Percentiles rank a stretch among this genome's conserved stretches.
Conservation (phyloP, 2,113 vertebrate genomes). For the Xenotilapia caudafasciata region DNA sequence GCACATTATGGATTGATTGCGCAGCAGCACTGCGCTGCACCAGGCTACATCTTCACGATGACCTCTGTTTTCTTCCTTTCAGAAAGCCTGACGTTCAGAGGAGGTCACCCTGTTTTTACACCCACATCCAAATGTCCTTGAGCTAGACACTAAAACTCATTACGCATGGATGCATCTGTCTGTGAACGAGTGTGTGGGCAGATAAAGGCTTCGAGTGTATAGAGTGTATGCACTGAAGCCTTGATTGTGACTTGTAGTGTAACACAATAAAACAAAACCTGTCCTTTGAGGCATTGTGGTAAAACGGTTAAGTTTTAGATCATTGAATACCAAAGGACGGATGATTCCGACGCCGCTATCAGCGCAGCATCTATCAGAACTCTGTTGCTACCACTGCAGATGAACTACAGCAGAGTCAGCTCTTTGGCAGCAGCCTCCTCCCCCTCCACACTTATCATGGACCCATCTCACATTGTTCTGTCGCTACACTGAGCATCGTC, state of each 20-base stretch:
- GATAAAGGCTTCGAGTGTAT: not conserved
- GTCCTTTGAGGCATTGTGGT: not conserved
- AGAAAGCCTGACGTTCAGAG: not conserved
- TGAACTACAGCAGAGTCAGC: conserved; percentile 29
- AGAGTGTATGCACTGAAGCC: not conserved
- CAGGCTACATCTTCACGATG: not conserved
- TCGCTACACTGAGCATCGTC: not conserved
- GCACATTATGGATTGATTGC: not conserved
- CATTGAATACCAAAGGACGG: fast-evolving
- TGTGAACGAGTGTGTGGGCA: not conserved
- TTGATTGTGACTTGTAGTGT: not conserved
- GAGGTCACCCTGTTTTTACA: not conserved
- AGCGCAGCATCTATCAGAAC: not conserved
- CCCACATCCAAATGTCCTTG: not conserved
- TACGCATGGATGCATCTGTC: not conserved
- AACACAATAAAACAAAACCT: fast-evolving
- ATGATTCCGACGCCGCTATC: not conserved
- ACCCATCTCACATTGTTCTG: not conserved
- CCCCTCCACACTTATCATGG: not conserved
- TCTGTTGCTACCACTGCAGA: conserved; percentile 31
- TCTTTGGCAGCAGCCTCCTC: not conserved
- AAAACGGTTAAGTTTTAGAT: not conserved
- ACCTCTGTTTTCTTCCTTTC: not conserved
- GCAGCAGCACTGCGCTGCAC: not conserved
- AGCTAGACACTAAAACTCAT: not conserved